Conservation (phyloP, 2,797 vertebrate species). For the Muraenolepis orangiensis region DNA sequence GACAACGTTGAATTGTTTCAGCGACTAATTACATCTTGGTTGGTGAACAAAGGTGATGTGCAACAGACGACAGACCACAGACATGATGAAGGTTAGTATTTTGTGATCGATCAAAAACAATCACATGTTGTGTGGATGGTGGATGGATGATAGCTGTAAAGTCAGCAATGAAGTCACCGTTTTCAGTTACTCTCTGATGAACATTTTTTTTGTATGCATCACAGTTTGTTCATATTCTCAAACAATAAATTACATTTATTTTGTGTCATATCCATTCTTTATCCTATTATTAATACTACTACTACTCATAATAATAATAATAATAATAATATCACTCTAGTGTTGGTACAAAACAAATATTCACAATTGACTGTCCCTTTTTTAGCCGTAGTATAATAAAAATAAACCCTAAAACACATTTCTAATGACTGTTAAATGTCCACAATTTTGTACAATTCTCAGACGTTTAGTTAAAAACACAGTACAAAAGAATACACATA, state of each 20-base stretch:
- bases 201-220: conserved; percentile 49
- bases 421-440: conserved; percentile 61
- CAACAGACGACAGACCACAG: not conserved
- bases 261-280: conserved; percentile 75
- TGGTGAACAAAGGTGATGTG: conserved; percentile 14
- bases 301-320: conserved; percentile 57
- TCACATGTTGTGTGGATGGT: no score
- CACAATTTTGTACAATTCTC: conserved; percentile 38
- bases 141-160: conserved; percentile 38
- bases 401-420: conserved; percentile 35
- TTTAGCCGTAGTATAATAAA: conserved; percentile 13
- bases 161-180: conserved; percentile 30
- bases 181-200: conserved; percentile 27
- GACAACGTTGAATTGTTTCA: not conserved
- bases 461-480: conserved; percentile 60
- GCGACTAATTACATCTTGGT: not conserved
- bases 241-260: conserved; percentile 91
- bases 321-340: conserved; percentile 46
- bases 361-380: conserved; percentile 59
- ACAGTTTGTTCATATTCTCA: conserved; percentile 77
- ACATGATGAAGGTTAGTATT: not conserved
- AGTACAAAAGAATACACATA: not conserved
- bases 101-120: no score
- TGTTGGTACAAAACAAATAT: conserved; percentile 68
- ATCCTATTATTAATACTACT: conserved; percentile 77